phyloP scores from a whole-genome alignment of 2,888 invertebrate species.

The Apamea monoglypha region DNA sequence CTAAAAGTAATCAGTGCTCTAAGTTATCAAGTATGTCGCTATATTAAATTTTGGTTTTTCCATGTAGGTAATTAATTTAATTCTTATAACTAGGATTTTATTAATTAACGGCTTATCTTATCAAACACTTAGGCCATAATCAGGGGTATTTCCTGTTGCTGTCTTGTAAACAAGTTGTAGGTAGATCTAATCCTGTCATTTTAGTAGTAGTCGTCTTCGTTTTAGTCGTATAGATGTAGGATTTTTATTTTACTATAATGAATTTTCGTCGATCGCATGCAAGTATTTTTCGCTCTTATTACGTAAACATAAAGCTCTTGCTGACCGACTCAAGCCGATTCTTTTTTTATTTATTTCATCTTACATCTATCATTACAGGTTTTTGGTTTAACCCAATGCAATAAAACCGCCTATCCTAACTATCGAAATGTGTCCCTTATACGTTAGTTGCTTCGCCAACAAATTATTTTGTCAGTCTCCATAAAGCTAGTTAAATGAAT shows the following conservation, averaged over 20 bases:
- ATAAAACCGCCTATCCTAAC: neutral
- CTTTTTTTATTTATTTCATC: neutral
- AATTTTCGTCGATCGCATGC: neutral
- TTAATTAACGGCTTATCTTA: slow-evolving; percentile 31
- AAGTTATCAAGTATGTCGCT: slow-evolving; percentile 9
- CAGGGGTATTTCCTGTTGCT: slow-evolving; percentile 18
- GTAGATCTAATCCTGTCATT: neutral
- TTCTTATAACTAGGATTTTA: slow-evolving; percentile 21
- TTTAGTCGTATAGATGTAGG: neutral
- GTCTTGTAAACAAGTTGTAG: slow-evolving; percentile 26
- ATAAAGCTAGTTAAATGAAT: neutral
- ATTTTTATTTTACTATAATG: neutral
- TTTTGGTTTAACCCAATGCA: neutral
- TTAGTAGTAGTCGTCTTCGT: no score
- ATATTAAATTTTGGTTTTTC: slow-evolving; percentile 16
- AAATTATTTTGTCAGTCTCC: neutral
- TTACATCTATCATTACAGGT: neutral
- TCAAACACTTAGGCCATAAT: slow-evolving; percentile 14
- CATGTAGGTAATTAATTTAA: slow-evolving; percentile 13
- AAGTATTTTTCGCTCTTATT: neutral
- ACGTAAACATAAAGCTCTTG: neutral
- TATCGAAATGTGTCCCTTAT: neutral
- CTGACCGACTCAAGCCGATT: neutral
- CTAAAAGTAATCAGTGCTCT: neutral
- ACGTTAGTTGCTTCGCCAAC: neutral